Evolutionary conservation across 2,888 invertebrate species (phyloP).

Genomic region (Rhamnusium bicolor): DNA sequence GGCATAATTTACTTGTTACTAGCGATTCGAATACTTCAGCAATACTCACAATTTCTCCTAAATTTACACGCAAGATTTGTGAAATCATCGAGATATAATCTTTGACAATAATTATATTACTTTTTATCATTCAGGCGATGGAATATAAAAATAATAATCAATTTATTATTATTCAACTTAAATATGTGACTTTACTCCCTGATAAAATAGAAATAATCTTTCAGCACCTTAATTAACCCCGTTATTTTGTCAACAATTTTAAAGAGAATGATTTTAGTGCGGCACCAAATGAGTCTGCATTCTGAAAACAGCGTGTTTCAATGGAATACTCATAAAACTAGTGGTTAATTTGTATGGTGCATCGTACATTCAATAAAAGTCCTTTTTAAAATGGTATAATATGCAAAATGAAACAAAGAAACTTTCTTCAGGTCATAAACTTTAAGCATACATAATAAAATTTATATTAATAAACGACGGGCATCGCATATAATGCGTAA

Average conservation of each 20-base stretch:
- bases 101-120: too few relatives aligned
- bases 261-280: background rate
- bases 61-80: too few relatives aligned
- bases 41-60: too few relatives aligned
- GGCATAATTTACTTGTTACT: too few relatives aligned
- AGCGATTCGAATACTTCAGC: too few relatives aligned
- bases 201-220: background rate
- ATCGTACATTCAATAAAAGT: slow-evolving; percentile 16
- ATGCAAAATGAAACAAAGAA: background rate
- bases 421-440: slow-evolving; percentile 8
- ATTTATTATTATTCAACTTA: background rate
- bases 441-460: slow-evolving; percentile 8
- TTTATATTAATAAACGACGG: slow-evolving; percentile 17
- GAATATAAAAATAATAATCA: background rate
- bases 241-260: background rate
- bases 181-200: background rate
- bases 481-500: slow-evolving; percentile 11
- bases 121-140: too few relatives aligned
- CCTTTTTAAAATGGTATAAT: background rate
- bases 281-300: background rate
- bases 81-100: too few relatives aligned
- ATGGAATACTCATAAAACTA: background rate
- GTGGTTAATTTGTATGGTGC: background rate
- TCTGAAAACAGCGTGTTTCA: background rate
- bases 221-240: background rate